Evolutionary conservation across 2,888 invertebrate genomes (phyloP).

Genomic region (Acleris cristana): DNA sequence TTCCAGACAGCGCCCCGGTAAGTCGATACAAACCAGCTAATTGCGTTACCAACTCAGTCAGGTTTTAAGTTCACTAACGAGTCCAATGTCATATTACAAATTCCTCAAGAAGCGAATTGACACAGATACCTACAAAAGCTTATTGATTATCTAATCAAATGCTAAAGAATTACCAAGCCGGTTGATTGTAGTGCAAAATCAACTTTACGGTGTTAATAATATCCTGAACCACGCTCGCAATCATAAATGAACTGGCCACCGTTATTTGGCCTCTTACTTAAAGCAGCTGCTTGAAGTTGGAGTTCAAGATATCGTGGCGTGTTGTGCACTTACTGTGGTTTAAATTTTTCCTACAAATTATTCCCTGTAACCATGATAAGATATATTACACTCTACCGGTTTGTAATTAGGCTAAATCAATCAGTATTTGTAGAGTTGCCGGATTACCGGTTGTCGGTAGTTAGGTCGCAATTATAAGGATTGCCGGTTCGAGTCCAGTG

Average conservation of each 20-base stretch:
- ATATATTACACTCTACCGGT: slow-evolving; percentile 16
- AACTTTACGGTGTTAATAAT: slow-evolving; percentile 5
- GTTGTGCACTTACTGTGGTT: too few species aligned
- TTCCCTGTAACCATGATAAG: slow-evolving; percentile 12
- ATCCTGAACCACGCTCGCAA: background rate
- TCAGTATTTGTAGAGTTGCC: slow-evolving; percentile 14
- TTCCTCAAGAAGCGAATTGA: background rate
- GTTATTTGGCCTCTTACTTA: too few species aligned
- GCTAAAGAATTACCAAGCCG: background rate
- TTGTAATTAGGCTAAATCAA: slow-evolving; percentile 27
- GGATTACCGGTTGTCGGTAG: slow-evolving; percentile 6
- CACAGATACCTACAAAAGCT: background rate
- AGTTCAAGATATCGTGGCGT: too few species aligned
- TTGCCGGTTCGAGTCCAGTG: slow-evolving; percentile 4
- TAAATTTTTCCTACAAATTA: background rate
- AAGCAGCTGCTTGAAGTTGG: too few species aligned
- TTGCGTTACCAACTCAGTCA: background rate
- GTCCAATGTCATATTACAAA: background rate
- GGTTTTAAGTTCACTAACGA: background rate
- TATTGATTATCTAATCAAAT: slow-evolving; percentile 43
- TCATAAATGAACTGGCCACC: background rate
- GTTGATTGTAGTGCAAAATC: slow-evolving; percentile 4
- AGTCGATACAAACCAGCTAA: too few species aligned
- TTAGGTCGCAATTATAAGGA: slow-evolving; percentile 14
- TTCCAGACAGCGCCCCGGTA: too few species aligned